phyloP scores from a whole-genome alignment of 2,797 vertebrate species.

The Naso thynnoides region DNA sequence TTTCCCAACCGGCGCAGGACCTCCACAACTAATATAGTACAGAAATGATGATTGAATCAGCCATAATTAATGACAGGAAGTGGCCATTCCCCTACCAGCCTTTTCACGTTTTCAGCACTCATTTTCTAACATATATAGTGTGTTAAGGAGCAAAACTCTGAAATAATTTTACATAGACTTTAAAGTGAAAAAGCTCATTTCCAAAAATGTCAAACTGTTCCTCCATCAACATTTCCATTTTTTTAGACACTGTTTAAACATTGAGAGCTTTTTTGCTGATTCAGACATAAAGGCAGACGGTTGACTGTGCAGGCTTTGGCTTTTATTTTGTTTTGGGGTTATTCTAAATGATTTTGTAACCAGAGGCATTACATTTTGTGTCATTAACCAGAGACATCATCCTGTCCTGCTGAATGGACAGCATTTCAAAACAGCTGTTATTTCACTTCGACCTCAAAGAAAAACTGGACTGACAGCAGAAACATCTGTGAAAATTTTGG shows the following conservation, averaged over 20 bases:
- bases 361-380: not conserved
- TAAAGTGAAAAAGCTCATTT: not conserved
- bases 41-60: no score
- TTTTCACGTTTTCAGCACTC: no score
- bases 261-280: not conserved
- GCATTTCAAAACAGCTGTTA: constrained; percentile 14
- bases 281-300: not conserved
- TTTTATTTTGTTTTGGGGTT: not conserved
- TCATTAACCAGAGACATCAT: not conserved
- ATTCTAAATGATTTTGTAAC: not conserved
- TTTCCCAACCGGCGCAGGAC: no score
- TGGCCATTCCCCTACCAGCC: no score
- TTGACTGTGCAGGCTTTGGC: not conserved
- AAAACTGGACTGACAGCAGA: not conserved
- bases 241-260: not conserved
- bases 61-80: no score
- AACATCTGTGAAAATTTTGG: fast-evolving
- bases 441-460: fast-evolving
- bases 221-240: not conserved
- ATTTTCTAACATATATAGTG: not conserved
- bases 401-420: not conserved
- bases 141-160: no score
- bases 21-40: no score
- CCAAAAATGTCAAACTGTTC: not conserved
- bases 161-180: no score